Evolutionary conservation across 2,888 invertebrate species (phyloP), one percentile per base, ranked within the genome.

Genomic region (Pardosa pseudoannulata): DNA sequence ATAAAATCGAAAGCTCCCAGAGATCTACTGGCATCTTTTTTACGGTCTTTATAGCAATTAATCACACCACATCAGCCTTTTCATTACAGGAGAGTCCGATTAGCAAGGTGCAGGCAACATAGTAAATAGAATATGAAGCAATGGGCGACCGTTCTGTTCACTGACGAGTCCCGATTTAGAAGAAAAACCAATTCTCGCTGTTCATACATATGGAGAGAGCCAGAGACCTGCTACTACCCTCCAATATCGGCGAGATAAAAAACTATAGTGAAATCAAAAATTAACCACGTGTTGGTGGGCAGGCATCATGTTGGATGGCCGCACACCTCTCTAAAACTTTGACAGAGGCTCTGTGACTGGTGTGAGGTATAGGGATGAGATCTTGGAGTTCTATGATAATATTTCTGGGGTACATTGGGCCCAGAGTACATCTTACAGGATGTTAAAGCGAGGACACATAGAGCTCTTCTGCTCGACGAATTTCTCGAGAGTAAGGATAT

Each of bases 191-290:
- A n/a, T n/a, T n/a, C n/a, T n/a, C n/a, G 9, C 68, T 9, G 39
- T 68, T 31, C 39, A 23, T 68, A 31, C 68, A 68, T 68, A 31
- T 68, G 68, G 68, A 68, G 68, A 68, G 68, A 68, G 31, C 68
- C 5, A 68, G 39, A n/a, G 68, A 68, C 68, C 68, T 0, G 0
- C 16, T 9, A 5, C 16, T 31, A 1, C 0, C 32, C 68, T 31
- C 68, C 19, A 68, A 31, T 36, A 23, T 68, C 68, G 2, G 29
- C 32, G 68, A 68, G 31, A 68, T 36, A 11, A 9, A 68, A 29
- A 5, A 68, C 19, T 68, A 16, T 36, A 32, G 68, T 11, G n/a
- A 32, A 13, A 1, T n/a, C n/a, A n/a, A n/a, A n/a, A n/a, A n/a
- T 6, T 0, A 29, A 1, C 28, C 9, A 27, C 7, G 1, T 65